These are phyloP conservation scores for Sitta europaea DNA, from an alignment of 2,113 vertebrate genomes.

Conservation along the genomic window DNA sequence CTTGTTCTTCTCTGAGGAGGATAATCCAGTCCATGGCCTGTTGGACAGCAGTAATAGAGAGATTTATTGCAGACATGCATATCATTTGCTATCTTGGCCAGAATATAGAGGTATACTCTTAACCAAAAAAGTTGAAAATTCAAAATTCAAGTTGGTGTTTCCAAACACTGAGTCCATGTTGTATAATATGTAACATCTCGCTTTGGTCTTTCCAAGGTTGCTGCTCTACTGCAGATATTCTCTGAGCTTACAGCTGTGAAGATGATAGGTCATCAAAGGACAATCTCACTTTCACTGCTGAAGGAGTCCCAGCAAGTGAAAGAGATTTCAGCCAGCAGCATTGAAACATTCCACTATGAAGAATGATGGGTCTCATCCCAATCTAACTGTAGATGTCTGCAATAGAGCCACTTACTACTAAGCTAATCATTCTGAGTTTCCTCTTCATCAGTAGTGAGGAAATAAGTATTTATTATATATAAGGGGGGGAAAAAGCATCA, in stretches of 20 bases:
- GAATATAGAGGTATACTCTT: background rate
- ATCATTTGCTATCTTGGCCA: background rate
- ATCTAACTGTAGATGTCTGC: background rate
- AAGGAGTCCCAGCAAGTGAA: background rate
- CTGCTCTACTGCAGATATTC: background rate
- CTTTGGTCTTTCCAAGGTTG: background rate
- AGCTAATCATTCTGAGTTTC: background rate
- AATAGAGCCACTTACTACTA: background rate
- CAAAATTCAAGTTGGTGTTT: background rate
- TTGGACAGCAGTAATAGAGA: background rate
- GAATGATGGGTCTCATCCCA: background rate
- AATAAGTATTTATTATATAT: background rate
- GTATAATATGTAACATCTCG: background rate
- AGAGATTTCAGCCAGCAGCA: background rate
- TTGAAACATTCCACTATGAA: background rate
- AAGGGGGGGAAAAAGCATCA: background rate
- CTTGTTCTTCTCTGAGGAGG: background rate
- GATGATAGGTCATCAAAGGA: background rate
- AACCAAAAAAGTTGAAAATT: background rate
- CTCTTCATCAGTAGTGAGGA: background rate
- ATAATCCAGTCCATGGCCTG: background rate
- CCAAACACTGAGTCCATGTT: background rate
- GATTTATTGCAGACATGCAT: background rate
- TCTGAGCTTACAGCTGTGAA: background rate
- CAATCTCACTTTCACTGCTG: background rate